phyloP scores from a whole-genome alignment of 2,888 invertebrate genomes.

The Julus scanicus region DNA sequence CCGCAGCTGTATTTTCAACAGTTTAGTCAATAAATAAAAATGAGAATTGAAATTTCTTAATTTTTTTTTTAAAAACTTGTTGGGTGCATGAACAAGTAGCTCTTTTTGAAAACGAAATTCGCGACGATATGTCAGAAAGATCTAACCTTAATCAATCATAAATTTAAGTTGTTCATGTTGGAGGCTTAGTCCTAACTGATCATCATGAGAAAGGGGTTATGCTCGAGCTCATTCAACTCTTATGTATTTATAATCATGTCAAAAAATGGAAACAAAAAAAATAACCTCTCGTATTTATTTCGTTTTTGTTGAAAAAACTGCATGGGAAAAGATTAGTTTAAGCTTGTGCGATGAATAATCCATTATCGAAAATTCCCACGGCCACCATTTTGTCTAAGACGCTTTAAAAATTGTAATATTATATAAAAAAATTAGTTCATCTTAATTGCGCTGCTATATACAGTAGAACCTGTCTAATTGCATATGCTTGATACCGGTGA shows the following conservation, averaged over 20 bases:
- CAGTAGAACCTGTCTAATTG: no score
- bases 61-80: neutral
- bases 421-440: neutral
- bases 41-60: neutral
- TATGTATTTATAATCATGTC: constrained; percentile 11
- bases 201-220: constrained; percentile 19
- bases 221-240: constrained; percentile 11
- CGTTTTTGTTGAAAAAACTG: neutral
- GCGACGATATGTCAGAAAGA: constrained; percentile 19
- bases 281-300: neutral
- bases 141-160: constrained; percentile 11
- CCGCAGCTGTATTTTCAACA: neutral
- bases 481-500: no score
- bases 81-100: neutral
- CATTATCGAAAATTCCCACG: constrained; percentile 3
- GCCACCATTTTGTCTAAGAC: constrained; percentile 2
- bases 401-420: neutral
- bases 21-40: neutral
- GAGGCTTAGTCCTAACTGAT: constrained; percentile 10
- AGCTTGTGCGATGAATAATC: constrained; percentile 10
- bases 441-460: no score
- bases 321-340: constrained; percentile 19
- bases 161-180: neutral
- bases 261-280: constrained; percentile 5
- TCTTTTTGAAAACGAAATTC: neutral